Percentiles rank a stretch among this genome's conserved stretches.
phyloP scores from a whole-genome alignment of 2,797 vertebrate species.

The Sphenodon punctatus region DNA sequence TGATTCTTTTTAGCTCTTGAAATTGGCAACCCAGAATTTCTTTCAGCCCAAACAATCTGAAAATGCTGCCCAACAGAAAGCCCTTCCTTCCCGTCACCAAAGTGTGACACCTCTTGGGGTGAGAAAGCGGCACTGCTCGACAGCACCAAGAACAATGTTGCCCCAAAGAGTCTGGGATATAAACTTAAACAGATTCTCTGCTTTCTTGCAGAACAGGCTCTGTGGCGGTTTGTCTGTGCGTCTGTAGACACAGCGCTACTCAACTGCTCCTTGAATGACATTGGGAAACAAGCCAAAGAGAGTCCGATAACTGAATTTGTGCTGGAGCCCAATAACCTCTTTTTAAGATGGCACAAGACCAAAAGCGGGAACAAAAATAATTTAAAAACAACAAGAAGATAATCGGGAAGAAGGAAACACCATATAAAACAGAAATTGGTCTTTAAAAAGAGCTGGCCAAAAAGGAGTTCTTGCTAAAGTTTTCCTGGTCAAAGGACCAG shows the following conservation, averaged over 20 bases:
- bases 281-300: background rate
- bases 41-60: background rate
- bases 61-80: background rate
- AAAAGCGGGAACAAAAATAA: constrained; percentile 12
- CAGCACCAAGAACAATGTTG: too few relatives aligned
- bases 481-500: too few relatives aligned
- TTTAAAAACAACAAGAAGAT: constrained; percentile 29
- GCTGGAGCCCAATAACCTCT: background rate
- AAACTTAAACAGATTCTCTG: too few relatives aligned
- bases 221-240: too few relatives aligned
- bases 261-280: accelerated
- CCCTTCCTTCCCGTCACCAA: background rate
- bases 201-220: too few relatives aligned
- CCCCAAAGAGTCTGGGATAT: too few relatives aligned
- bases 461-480: too few relatives aligned
- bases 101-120: background rate
- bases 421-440: background rate
- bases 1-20: too few relatives aligned
- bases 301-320: constrained; percentile 11
- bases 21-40: background rate
- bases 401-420: constrained; percentile 40
- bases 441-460: background rate
- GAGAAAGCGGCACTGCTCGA: background rate
- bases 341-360: background rate
- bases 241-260: background rate